phyloP scores from a whole-genome alignment of 2,113 vertebrate species.

The Oenanthe oenanthe region DNA sequence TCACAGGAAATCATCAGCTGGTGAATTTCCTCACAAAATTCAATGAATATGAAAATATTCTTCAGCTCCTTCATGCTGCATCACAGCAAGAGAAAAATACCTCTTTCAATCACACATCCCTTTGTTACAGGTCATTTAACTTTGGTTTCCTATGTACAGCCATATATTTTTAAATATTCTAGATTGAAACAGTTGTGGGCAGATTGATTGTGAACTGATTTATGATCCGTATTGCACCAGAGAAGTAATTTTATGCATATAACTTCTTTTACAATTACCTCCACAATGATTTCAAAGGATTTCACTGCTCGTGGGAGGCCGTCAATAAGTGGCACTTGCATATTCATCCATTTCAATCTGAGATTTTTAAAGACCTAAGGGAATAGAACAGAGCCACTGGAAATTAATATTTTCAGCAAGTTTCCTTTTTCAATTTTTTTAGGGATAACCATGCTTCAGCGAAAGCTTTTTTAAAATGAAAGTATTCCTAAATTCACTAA shows the following conservation, averaged over 20 bases:
- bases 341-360: slow-evolving; percentile 79
- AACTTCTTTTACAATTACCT: slow-evolving; percentile 93
- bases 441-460: not conserved
- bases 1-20: not conserved
- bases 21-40: not conserved
- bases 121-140: not conserved
- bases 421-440: slow-evolving; percentile 38
- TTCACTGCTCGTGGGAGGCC: slow-evolving; percentile 67
- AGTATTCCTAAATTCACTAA: slow-evolving; percentile 28
- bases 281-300: slow-evolving; percentile 72
- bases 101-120: not conserved
- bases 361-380: slow-evolving; percentile 74
- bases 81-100: not conserved
- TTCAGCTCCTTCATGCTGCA: not conserved
- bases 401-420: slow-evolving; percentile 72
- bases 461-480: slow-evolving; percentile 31
- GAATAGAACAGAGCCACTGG: slow-evolving; percentile 67
- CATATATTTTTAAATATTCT: slow-evolving; percentile 46
- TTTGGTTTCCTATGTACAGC: not conserved
- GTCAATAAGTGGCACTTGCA: slow-evolving; percentile 75
- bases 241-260: slow-evolving; percentile 97
- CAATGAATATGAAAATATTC: not conserved
- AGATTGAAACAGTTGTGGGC: slow-evolving; percentile 78
- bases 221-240: slow-evolving; percentile 86
- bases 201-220: slow-evolving; percentile 91